Evolutionary conservation across 2,797 vertebrate genomes (phyloP).

Genomic region (Karalla daura): DNA sequence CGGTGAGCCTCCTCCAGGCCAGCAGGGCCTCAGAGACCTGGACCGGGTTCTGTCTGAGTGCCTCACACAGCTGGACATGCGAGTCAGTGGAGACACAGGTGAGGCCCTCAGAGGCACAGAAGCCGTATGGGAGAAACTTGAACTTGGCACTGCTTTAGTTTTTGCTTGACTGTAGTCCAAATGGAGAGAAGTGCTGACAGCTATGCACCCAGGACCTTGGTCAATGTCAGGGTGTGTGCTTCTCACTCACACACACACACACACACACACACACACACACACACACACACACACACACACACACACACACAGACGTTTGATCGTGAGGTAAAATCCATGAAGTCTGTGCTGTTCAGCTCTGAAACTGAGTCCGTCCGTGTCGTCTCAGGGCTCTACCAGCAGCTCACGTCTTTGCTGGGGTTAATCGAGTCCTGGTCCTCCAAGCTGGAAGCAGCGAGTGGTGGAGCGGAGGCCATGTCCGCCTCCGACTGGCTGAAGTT

Average conservation of each 20-base stretch:
- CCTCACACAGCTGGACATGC: slow-evolving; percentile 73
- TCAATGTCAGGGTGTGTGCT: background rate
- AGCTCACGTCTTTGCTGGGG: slow-evolving; percentile 73
- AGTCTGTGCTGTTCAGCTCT: background rate
- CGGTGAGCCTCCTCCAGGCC: slow-evolving; percentile 59
- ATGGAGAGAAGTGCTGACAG: background rate
- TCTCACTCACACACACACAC: too few species aligned
- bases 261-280: too few species aligned
- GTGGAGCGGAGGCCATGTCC: slow-evolving; percentile 25
- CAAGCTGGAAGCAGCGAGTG: slow-evolving; percentile 63
- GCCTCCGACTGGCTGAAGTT: slow-evolving; percentile 77
- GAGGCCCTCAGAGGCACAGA: slow-evolving; percentile 39
- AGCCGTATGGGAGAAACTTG: background rate
- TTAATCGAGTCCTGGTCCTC: slow-evolving; percentile 80
- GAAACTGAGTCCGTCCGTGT: background rate
- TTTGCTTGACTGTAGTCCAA: background rate
- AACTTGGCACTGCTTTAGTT: slow-evolving; percentile 1
- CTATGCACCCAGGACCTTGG: background rate
- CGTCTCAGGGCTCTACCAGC: slow-evolving; percentile 78
- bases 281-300: background rate
- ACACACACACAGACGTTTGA: background rate
- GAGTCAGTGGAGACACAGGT: slow-evolving; percentile 85
- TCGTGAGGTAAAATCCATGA: background rate
- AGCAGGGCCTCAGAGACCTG: slow-evolving; percentile 74
- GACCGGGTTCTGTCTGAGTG: slow-evolving; percentile 64